These are phyloP conservation scores for Oscheius sp. DNA, from an alignment of 2,888 invertebrate genomes.

Conservation along the genomic window DNA sequence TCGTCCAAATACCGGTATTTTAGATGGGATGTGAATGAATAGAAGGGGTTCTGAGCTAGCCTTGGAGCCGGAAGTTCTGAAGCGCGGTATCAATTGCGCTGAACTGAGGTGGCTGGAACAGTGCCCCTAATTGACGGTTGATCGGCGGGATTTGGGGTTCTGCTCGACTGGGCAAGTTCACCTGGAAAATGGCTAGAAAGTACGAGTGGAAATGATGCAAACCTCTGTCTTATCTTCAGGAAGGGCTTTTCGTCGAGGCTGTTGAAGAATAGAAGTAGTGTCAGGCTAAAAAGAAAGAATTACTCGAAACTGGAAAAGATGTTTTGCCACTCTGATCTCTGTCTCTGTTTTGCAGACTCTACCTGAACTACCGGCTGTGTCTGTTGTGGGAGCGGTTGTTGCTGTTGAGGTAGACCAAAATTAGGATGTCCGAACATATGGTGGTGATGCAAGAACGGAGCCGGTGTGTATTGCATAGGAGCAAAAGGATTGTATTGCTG, in stretches of 20 bases:
- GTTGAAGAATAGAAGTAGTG: not conserved
- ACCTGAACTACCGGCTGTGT: constrained; percentile 13
- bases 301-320: not conserved
- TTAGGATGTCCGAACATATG: constrained; percentile 6
- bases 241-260: constrained; percentile 4
- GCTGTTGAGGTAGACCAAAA: constrained; percentile 21
- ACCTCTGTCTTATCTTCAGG: not conserved
- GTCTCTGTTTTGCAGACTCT: not conserved
- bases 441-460: not conserved
- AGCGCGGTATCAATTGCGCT: constrained; percentile 61
- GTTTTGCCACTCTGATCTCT: not conserved
- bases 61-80: constrained; percentile 53
- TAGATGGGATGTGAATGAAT: not conserved
- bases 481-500: not conserved
- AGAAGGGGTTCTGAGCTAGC: constrained; percentile 18
- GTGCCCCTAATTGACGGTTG: constrained; percentile 43
- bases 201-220: not conserved
- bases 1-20: constrained; percentile 33
- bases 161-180: constrained; percentile 10
- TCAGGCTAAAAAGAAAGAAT: not conserved
- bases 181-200: not conserved
- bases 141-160: constrained; percentile 44
- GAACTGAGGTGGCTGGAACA: constrained; percentile 57
- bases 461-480: constrained; percentile 7
- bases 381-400: constrained; percentile 20